phyloP scores from a whole-genome alignment of 1,140 invertebrate genomes.

The Proctacanthus coquilletti region DNA sequence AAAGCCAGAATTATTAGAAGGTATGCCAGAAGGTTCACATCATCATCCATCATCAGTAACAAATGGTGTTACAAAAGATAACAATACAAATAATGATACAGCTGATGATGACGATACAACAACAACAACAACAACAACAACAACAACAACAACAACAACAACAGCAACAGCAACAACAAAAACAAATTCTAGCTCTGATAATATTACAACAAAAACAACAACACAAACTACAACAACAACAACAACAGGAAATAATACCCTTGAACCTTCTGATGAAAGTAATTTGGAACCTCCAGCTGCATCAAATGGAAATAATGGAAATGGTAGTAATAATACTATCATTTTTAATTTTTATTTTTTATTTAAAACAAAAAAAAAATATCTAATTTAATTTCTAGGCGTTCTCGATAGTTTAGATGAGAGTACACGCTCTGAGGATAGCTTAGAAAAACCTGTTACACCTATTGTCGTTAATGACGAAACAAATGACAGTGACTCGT shows the following conservation, averaged over 20 bases:
- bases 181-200: not conserved
- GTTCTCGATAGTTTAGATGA: slow-evolving; percentile 8
- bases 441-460: slow-evolving; percentile 13
- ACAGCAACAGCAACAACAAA: not conserved
- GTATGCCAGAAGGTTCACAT: slow-evolving; percentile 39
- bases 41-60: slow-evolving; percentile 12
- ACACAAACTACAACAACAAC: slow-evolving; percentile 12
- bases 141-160: slow-evolving; percentile 2
- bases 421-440: slow-evolving; percentile 4
- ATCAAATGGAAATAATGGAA: slow-evolving; percentile 20
- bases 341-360: too few species aligned
- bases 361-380: too few species aligned
- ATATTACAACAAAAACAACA: not conserved
- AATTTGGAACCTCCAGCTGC: slow-evolving; percentile 39
- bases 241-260: slow-evolving; percentile 30
- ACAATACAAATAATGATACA: slow-evolving; percentile 23
- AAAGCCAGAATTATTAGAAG: slow-evolving; percentile 64
- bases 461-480: slow-evolving; percentile 22
- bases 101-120: slow-evolving; percentile 17
- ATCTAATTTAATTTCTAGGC: slow-evolving; percentile 5
- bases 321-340: too few species aligned
- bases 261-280: slow-evolving; percentile 35
- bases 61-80: slow-evolving; percentile 8
- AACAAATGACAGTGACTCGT: slow-evolving; percentile 20
- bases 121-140: slow-evolving; percentile 23